Conservation (phyloP, 1,140 invertebrate species). For the Thrips palmi region DNA sequence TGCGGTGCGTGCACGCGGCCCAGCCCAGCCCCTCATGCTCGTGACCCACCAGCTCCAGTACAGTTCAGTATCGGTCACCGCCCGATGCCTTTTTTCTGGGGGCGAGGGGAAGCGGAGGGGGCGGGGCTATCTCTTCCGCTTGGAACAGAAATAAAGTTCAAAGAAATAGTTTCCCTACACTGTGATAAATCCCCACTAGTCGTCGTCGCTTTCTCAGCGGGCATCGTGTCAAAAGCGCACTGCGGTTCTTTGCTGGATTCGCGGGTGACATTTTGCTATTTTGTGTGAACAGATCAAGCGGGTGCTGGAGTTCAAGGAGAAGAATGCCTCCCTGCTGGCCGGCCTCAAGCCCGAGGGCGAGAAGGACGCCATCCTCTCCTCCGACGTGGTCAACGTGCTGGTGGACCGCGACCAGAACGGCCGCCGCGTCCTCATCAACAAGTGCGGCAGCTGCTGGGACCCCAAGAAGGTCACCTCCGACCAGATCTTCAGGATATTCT, state of each 20-base stretch:
- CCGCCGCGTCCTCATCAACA: constrained; percentile 37
- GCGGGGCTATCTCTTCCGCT: no score
- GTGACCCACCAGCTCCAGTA: no score
- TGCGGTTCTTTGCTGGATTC: neutral
- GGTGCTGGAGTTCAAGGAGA: constrained; percentile 49
- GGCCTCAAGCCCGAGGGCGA: constrained; percentile 44
- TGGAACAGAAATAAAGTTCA: neutral
- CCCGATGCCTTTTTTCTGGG: no score
- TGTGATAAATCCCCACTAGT: neutral
- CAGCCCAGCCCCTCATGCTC: no score
- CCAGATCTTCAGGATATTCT: constrained; percentile 55
- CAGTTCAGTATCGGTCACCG: no score
- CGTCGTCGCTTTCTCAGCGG: neutral
- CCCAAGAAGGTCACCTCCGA: constrained; percentile 47
- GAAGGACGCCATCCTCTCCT: constrained; percentile 37
- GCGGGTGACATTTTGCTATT: neutral
- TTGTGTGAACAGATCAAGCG: constrained; percentile 42
- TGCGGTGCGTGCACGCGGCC: no score
- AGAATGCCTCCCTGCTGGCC: constrained; percentile 38
- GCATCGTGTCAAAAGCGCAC: neutral
- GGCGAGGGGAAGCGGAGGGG: no score
- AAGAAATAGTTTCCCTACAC: neutral
- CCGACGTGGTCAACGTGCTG: constrained; percentile 54
- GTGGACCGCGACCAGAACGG: constrained; percentile 45
- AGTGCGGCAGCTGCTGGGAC: constrained; percentile 49